Evolutionary conservation across 2,888 invertebrate genomes (phyloP), one percentile per base, ranked within the genome.

Genomic region (Cheilosia impressa): DNA sequence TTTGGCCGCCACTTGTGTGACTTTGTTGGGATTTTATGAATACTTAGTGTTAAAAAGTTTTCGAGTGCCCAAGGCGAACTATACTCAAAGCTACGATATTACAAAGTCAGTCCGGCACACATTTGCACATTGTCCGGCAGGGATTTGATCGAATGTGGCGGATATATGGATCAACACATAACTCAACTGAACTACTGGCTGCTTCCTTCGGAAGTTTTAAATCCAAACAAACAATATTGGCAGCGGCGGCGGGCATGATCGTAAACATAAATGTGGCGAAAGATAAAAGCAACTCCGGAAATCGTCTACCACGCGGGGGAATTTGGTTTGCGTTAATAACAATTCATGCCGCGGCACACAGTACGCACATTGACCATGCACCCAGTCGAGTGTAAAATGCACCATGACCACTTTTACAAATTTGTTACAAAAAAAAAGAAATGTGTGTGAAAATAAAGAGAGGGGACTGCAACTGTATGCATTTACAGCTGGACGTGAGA

Each of bases 201-300:
- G 72, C 62, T 53, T 62, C 72, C 47, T 58, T 79, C 73, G 73
- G 62, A 73, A 69, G 78, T 83, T 57, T 62, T 53, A 63, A 68
- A 83, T 65, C 79, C 69, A 80, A 84, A 80, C 66, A 80, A 84
- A 84, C 80, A 75, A 65, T 53, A 50, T 73, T 53, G 47, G 45
- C 22, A 2, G 22, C 22, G 22, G 22, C 77, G 60, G 50, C 24
- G 47, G 62, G 79, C 75, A 79, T 75, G 75, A 75, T 71, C 69
- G 75, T 75, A 75, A 75, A 76, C 75, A 75, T 57, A 68, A 83
- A 69, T 80, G 71, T 80, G 80, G 80, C 60, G 43, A 71, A 71
- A 79, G 76, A 85, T 80, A 75, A 76, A 80, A 85, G 76, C 43
- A 65, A 65, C 58, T 65, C 71, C 75, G 84, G 84, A 85, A 75